Evolutionary conservation across 2,113 vertebrate species (phyloP), one percentile per base, ranked within the genome.

Genomic region (Vireo altiloquus): DNA sequence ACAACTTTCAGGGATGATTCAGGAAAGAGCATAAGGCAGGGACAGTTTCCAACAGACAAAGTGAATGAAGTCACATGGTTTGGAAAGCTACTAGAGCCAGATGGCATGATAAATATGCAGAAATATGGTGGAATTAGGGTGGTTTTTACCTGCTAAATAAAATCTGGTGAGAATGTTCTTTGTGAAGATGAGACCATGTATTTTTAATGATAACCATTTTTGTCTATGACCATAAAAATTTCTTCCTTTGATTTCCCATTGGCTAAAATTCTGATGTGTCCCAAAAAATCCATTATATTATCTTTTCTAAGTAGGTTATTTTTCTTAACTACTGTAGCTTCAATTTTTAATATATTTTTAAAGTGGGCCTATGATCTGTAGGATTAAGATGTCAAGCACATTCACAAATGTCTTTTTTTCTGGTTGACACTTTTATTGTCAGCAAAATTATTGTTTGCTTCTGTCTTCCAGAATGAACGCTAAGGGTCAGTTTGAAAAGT

Each of bases 361-460:
- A 83, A 81, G 47, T 68, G 44, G 10, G 19, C 4, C 35, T 35
- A 39, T 70, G 64, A 68, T 89, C 54, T 95, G 5, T 76, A 92
- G 57, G 35, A 81, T 84, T 87, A 74, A 75, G 71, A 82, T 74
- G 75, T 39, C 23, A 94, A 96, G 11, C 39, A 54, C 28, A 63
- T 47, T 81, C 57, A 89, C 4, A 82, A 86, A 81, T 66, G 35
- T n/a, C 12, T 52, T 89, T 87, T 85, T 87, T 83, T 50, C 37
- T 76, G 42, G 16, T 15, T 39, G 70, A 87, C 50, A 61, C 42
- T 89, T 94, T 59, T 35, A 79, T 77, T 94, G 65, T 65, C 90
- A 93, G 44, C 59, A 92, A 96, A 96, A 95, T 94, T 83, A 65
- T n/a, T 92, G 11, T 82, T 97, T 78, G 21, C 11, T 71, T 28